Evolutionary conservation across 2,888 invertebrate genomes (phyloP).

Genomic region (Chrysomela aeneicollis): DNA sequence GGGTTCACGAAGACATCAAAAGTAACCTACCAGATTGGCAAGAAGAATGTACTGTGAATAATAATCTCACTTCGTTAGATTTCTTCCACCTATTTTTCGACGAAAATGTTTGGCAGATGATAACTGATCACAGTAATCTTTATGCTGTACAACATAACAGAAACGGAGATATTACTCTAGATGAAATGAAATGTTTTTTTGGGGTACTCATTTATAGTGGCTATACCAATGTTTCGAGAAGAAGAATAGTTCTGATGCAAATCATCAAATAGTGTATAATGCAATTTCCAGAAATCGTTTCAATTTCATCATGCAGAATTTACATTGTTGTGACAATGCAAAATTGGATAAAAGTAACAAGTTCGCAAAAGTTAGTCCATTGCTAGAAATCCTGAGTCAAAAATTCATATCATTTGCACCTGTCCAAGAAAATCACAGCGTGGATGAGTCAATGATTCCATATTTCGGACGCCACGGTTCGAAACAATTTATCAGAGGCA

Average conservation of each 20-base stretch:
- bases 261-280: conserved; percentile 13
- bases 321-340: conserved; percentile 23
- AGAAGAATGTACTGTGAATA: too few species aligned
- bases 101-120: conserved; percentile 10
- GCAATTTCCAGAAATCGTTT: conserved; percentile 21
- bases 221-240: conserved; percentile 7
- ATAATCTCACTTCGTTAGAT: background rate
- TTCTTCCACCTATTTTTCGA: conserved; percentile 11
- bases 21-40: too few species aligned
- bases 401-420: conserved; percentile 16
- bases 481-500: conserved; percentile 24
- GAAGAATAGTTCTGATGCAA: background rate
- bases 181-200: conserved; percentile 16
- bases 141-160: conserved; percentile 13
- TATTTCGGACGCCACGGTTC: conserved; percentile 22
- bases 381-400: conserved; percentile 19
- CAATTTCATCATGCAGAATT: conserved; percentile 23
- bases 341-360: conserved; percentile 10
- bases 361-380: conserved; percentile 19
- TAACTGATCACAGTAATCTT: conserved; percentile 3
- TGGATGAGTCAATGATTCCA: conserved; percentile 20
- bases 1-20: too few species aligned
- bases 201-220: conserved; percentile 17
- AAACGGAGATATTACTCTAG: conserved; percentile 10
- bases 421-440: background rate